A percentile compares a stretch with the other conserved stretches of the same genome.
Evolutionary conservation across 2,888 invertebrate species (phyloP).

Genomic region (Vandiemenella viatica): DNA sequence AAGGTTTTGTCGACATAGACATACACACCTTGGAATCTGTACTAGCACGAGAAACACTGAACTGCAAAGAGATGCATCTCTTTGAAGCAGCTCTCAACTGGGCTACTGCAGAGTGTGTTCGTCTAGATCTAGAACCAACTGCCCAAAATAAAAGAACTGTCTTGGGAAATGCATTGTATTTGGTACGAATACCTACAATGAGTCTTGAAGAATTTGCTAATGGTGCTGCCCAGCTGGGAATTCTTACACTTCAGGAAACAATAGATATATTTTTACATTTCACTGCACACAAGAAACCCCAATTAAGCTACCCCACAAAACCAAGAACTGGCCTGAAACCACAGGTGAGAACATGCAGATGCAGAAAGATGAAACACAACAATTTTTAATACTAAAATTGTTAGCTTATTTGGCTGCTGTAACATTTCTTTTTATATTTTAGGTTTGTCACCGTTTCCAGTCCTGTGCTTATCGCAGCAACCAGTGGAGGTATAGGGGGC

Average conservation of each 20-base stretch:
- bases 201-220: constrained; percentile 86
- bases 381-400: too few relatives aligned
- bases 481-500: constrained; percentile 92
- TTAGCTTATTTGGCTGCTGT: too few relatives aligned
- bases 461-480: constrained; percentile 93
- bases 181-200: constrained; percentile 90
- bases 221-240: constrained; percentile 83
- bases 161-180: constrained; percentile 62
- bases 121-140: constrained; percentile 67
- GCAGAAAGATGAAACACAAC: too few relatives aligned
- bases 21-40: constrained; percentile 83
- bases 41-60: constrained; percentile 80
- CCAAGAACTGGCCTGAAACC: constrained; percentile 76
- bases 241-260: constrained; percentile 82
- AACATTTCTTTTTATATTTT: constrained; percentile 22
- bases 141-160: constrained; percentile 64
- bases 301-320: constrained; percentile 65
- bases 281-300: constrained; percentile 77
- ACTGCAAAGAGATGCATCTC: constrained; percentile 82
- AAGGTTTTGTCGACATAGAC: constrained; percentile 93
- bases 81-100: constrained; percentile 85
- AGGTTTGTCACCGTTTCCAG: constrained; percentile 90
- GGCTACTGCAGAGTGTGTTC: constrained; percentile 80
- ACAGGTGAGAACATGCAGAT: constrained; percentile 57
- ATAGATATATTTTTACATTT: constrained; percentile 91